Percentiles rank a stretch among this genome's conserved stretches.
These are phyloP conservation scores for Triplophysa siluroides DNA, from an alignment of 2,113 vertebrate genomes.

Conservation along the genomic window DNA sequence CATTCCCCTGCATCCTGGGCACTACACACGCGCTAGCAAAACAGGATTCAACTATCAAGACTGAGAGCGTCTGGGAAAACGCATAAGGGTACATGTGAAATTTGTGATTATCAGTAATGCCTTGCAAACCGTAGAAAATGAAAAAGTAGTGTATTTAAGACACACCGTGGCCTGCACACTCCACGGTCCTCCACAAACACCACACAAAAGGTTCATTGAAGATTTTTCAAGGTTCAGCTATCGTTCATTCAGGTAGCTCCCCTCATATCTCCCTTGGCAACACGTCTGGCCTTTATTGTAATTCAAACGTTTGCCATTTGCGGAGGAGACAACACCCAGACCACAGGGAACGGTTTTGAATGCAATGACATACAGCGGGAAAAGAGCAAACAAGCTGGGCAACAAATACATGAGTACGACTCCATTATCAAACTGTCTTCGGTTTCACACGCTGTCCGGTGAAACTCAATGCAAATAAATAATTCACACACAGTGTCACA, in stretches of 20 bases:
- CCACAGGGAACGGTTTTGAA: background rate
- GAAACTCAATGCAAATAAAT: conserved; percentile 64
- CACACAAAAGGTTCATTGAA: background rate
- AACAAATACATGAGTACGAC: conserved; percentile 50
- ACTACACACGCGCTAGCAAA: background rate
- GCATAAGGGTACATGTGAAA: background rate
- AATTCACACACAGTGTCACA: conserved; percentile 39
- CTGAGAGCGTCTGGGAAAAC: background rate
- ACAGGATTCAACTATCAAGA: background rate
- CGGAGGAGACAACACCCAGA: conserved; percentile 11
- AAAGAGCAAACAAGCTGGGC: conserved; percentile 19
- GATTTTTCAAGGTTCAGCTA: background rate
- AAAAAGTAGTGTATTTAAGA: no score
- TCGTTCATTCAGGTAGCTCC: background rate
- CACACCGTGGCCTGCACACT: background rate
- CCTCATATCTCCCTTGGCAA: conserved; percentile 20
- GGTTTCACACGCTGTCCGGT: conserved; percentile 52
- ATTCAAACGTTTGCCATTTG: conserved; percentile 22
- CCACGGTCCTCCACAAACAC: background rate
- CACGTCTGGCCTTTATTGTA: background rate
- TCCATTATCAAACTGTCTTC: conserved; percentile 68
- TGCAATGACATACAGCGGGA: conserved; percentile 15
- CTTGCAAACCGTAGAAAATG: no score
- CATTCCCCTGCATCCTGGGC: conserved; percentile 3
- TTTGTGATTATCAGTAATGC: no score